Conservation (phyloP, 2,797 vertebrate genomes). For the Catharus ustulatus region DNA sequence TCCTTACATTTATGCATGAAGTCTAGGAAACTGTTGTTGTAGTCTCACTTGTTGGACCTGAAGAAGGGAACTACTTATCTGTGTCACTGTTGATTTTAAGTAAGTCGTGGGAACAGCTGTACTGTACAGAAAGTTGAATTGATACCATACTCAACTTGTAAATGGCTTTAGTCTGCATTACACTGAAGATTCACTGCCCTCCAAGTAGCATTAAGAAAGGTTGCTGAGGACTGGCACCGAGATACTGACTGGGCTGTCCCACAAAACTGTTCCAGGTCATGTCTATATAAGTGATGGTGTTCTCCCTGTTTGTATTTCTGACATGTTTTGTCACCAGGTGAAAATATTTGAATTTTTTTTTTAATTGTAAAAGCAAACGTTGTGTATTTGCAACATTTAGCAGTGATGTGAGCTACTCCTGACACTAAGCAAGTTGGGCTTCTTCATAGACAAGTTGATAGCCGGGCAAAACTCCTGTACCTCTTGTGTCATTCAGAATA, state of each 20-base stretch:
- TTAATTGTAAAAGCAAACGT: background rate
- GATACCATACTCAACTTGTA: background rate
- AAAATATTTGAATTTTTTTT: background rate
- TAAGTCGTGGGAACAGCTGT: background rate
- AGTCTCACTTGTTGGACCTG: background rate
- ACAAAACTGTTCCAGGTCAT: fast-evolving
- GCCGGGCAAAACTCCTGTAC: background rate
- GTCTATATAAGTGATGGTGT: background rate
- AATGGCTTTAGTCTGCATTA: background rate
- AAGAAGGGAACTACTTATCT: background rate
- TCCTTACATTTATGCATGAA: fast-evolving
- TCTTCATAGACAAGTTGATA: background rate
- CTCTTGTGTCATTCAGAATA: background rate
- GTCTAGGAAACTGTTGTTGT: background rate
- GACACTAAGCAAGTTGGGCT: background rate
- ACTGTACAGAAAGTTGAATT: background rate
- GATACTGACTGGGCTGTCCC: background rate
- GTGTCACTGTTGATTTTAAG: background rate
- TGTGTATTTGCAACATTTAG: background rate
- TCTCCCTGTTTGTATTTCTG: background rate
- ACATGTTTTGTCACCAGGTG: background rate
- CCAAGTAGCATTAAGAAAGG: background rate
- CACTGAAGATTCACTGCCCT: background rate
- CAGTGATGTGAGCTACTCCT: background rate
- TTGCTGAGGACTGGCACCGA: fast-evolving